phyloP scores from a whole-genome alignment of 2,797 vertebrate genomes.

The Poeciliopsis presidionis region DNA sequence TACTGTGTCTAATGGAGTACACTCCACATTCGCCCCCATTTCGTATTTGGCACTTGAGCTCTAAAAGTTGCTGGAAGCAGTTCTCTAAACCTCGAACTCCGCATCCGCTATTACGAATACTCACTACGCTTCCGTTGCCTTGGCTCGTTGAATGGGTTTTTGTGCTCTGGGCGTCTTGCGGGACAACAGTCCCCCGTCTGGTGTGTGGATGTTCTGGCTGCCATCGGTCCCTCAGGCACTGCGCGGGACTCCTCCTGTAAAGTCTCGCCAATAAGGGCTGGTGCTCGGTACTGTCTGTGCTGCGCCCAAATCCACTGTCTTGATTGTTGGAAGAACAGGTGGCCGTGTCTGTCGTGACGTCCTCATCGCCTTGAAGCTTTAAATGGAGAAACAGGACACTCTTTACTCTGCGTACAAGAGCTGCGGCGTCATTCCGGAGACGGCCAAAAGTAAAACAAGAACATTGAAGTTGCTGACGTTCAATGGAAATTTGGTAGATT shows the following conservation, averaged over 20 bases:
- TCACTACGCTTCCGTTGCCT: slow-evolving; percentile 54
- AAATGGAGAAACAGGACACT: slow-evolving; percentile 3
- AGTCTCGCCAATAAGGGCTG: slow-evolving; percentile 81
- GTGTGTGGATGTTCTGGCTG: slow-evolving; percentile 71
- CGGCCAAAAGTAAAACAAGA: not conserved
- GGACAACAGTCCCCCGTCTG: slow-evolving; percentile 24
- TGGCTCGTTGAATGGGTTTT: slow-evolving; percentile 58
- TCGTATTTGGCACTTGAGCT: slow-evolving; percentile 94
- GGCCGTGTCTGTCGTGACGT: slow-evolving; percentile 90
- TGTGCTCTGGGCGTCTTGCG: slow-evolving; percentile 49
- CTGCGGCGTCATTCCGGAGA: not conserved
- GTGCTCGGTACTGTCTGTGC: slow-evolving; percentile 90
- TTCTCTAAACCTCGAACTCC: slow-evolving; percentile 79
- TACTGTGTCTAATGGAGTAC: slow-evolving; percentile 93
- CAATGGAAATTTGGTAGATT: not conserved
- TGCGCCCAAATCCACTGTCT: slow-evolving; percentile 89
- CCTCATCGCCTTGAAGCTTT: slow-evolving; percentile 85
- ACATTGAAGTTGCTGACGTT: not conserved
- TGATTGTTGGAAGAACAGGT: slow-evolving; percentile 93
- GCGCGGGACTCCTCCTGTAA: slow-evolving; percentile 68
- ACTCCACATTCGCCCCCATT: slow-evolving; percentile 91
- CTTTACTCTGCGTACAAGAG: not conserved
- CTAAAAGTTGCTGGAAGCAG: slow-evolving; percentile 90
- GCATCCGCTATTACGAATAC: slow-evolving; percentile 62
- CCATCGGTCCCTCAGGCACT: slow-evolving; percentile 74